Conservation (phyloP, 2,888 invertebrate genomes). For the Ormyrus nitidulus region DNA sequence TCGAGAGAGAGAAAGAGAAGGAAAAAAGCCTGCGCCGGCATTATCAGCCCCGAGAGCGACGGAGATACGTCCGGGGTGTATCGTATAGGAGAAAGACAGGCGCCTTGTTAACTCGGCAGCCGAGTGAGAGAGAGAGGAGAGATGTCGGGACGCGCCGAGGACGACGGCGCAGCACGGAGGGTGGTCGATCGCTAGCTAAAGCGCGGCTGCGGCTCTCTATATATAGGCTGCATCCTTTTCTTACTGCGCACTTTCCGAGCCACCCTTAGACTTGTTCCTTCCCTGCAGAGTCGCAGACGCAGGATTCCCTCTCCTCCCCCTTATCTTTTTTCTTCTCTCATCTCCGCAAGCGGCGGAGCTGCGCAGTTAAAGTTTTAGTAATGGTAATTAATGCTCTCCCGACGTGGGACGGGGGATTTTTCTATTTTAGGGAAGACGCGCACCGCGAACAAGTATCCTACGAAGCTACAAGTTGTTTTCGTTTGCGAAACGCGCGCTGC, state of each 20-base stretch:
- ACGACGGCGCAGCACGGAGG: constrained; percentile 12
- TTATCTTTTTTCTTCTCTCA: background rate
- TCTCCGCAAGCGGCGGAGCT: background rate
- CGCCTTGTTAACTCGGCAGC: constrained; percentile 3
- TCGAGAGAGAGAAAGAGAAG: constrained; percentile 3
- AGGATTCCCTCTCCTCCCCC: background rate
- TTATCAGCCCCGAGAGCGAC: background rate
- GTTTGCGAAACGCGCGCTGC: no score
- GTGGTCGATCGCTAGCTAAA: constrained; percentile 55
- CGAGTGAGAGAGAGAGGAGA: no score
- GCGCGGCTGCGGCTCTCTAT: background rate
- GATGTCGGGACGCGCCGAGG: background rate
- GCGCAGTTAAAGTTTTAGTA: no score
- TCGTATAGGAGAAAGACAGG: background rate
- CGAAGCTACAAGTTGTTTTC: no score
- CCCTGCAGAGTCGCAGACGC: background rate
- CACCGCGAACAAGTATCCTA: no score
- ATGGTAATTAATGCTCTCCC: no score
- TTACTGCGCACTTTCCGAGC: constrained; percentile 71
- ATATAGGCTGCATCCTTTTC: constrained; percentile 61
- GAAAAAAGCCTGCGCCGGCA: background rate
- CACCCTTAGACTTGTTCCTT: constrained; percentile 51
- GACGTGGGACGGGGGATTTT: no score
- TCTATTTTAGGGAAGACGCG: no score
- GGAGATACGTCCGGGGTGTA: constrained; percentile 3